A percentile compares a stretch with the other conserved stretches of the same genome.
Conservation (phyloP, 2,113 vertebrate species). For the Albula glossodonta region DNA sequence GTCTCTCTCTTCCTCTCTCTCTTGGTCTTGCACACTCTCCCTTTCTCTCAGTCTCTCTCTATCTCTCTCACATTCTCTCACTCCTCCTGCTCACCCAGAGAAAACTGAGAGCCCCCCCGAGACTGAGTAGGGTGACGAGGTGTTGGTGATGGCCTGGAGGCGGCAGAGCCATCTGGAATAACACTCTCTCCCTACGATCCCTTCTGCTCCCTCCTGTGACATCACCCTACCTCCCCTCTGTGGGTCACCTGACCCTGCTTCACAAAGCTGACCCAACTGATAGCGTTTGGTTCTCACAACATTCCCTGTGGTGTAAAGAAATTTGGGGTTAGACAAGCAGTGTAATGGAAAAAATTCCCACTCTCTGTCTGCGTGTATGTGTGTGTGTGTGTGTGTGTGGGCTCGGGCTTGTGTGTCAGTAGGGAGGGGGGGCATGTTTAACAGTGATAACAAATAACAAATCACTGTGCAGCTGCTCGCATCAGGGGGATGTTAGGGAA, state of each 20-base stretch:
- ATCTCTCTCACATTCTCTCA: slow-evolving; percentile 31
- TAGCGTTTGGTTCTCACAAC: no score
- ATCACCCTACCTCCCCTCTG: slow-evolving; percentile 39
- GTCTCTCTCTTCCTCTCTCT: background rate
- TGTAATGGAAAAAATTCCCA: slow-evolving; percentile 36
- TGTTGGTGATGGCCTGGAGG: background rate
- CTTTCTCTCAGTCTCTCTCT: slow-evolving; percentile 18
- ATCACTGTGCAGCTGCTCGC: no score
- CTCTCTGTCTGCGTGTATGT: background rate
- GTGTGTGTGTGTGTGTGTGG: slow-evolving; percentile 8
- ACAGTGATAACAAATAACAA: no score
- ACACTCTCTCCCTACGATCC: slow-evolving; percentile 46
- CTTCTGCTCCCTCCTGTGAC: slow-evolving; percentile 52
- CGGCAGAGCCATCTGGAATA: slow-evolving; percentile 61
- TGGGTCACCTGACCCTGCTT: background rate
- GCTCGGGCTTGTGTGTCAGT: background rate
- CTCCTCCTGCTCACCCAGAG: slow-evolving; percentile 40
- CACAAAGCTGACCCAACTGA: background rate
- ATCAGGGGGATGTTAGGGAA: no score
- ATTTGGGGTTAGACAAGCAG: background rate
- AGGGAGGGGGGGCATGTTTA: background rate
- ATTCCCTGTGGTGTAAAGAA: no score
- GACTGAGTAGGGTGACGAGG: slow-evolving; percentile 29
- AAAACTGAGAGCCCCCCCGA: slow-evolving; percentile 56
- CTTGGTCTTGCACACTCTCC: slow-evolving; percentile 35